phyloP scores from a whole-genome alignment of 2,797 vertebrate genomes.

The Naso thynnoides region DNA sequence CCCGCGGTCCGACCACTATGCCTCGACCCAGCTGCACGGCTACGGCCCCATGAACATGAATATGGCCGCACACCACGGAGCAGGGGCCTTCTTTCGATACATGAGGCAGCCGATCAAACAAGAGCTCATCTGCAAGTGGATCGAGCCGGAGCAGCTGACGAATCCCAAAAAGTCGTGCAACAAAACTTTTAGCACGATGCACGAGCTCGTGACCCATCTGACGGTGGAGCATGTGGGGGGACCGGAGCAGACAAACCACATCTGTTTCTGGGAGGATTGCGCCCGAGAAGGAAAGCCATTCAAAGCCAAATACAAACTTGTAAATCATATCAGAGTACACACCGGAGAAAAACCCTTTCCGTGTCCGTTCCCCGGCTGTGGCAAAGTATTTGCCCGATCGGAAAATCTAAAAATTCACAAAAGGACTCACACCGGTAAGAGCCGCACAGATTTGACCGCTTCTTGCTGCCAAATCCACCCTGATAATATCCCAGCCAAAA shows the following conservation, averaged over 20 bases:
- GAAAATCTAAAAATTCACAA: constrained; percentile 97
- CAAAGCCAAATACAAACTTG: constrained; percentile 98
- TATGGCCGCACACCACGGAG: constrained; percentile 98
- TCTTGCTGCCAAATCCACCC: constrained; percentile 34
- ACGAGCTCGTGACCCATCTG: constrained; percentile 94
- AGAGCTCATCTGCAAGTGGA: constrained; percentile 99
- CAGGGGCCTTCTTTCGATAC: constrained; percentile 97
- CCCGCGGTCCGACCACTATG: constrained; percentile 96
- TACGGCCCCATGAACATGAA: constrained; percentile 99
- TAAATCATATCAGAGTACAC: constrained; percentile 95
- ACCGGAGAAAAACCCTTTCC: constrained; percentile 96
- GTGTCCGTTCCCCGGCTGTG: constrained; percentile 94
- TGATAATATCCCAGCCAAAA: constrained; percentile 51
- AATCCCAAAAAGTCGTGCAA: constrained; percentile 98
- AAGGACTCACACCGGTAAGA: constrained; percentile 94
- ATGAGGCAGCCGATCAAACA: constrained; percentile 98
- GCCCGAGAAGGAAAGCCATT: constrained; percentile 93
- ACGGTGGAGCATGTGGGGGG: constrained; percentile 95
- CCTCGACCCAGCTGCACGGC: constrained; percentile 95
- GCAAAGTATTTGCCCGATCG: constrained; percentile 94
- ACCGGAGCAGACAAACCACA: constrained; percentile 93
- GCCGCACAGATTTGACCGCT: background rate
- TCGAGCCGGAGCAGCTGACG: constrained; percentile 96
- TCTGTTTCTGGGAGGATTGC: constrained; percentile 96
- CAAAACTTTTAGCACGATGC: constrained; percentile 99